Evolutionary conservation across 2,113 vertebrate species (phyloP), one percentile per base, ranked within the genome.

Genomic region (Pteruthius melanotis): DNA sequence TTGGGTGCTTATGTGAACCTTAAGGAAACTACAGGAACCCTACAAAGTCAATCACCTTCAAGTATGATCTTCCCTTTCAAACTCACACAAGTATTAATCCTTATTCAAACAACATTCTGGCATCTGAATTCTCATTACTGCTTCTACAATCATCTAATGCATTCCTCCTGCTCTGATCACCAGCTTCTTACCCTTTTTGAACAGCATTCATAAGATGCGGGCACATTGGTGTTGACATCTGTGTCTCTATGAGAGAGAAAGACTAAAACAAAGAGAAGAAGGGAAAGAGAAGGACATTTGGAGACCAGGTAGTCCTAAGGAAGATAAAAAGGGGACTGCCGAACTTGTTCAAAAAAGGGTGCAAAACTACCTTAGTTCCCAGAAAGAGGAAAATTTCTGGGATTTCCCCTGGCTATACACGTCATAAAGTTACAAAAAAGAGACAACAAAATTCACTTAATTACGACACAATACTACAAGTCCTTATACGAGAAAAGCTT

Each of bases 1-100:
- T 83, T 92, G 91, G 93, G 93, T 93, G 94, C 93, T 94, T 94
- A 93, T 94, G 59, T 83, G 93, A 97, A 96, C 76, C 23, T 93
- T 71, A 74, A 16, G 39, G 52, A 87, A 96, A 93, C 50, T 74
- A 63, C 50, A 87, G 83, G 79, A 68, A 30, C 16, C 27, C 35
- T 78, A 74, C 27, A 79, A 87, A 24, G 6, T 60, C 57, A 64
- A 27, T 59, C 45, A 92, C 8, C 10, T 82, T 45, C 44, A 87
- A 82, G 45, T 31, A 94, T 40, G 52, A 90, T 66, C 65, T 69
- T 93, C 28, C 49, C 57, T 96, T 96, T 91, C 68, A 93, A 82
- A 71, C 14, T 26, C 68, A 83, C 23, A 7, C 72, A 91, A 79
- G 5, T 76, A 75, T 68, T 28, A 8, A n/a, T 40, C 16, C n/a